Base-by-base conservation (phyloP, 2,113 vertebrate species). In the Mungos mungo region DNA sequence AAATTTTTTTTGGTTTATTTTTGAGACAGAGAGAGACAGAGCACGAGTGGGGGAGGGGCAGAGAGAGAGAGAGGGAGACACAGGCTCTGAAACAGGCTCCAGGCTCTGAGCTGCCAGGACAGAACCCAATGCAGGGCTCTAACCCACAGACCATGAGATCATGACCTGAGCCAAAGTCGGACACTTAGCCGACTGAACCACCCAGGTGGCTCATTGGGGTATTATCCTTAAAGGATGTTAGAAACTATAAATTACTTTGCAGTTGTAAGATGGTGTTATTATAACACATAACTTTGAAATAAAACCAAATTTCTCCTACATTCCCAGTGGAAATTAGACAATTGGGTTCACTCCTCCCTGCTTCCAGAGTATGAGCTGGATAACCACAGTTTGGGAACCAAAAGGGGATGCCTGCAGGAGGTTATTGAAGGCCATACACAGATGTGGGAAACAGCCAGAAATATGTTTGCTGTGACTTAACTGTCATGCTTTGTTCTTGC, bases 231-330 rank as follows among this genome's bases (percentile, higher is more conserved):
- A 86, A 95, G 31, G 29, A 47, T 90, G 18, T 81, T 82, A 79
- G 41, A 83, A 92, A 80, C 18, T 16, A 18, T 74, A 72, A 80
- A 85, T 95, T 50, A 74, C 38, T 82, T 90, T 69, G 47, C n/a
- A 82, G 79, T 63, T 21, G 5, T 87, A 47, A 92, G 27, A 33
- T 76, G 29, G 35, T 90, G 16, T 38, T 93, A 65, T 35, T 88
- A 83, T 4, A 92, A 54, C 45, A 65, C 7, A 63, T 21, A 68
- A 52, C 33, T 93, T 83, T 66, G 27, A 66, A 50, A 81, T 27
- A 27, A 92, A 77, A 52, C 29, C 81, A 89, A 23, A 68, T 81
- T 92, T 97, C 57, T 89, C n/a, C 35, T 92, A 29, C 27, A 47
- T 80, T 94, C 29, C 85, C 47, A 68, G 0, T 80, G 54, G 92